Evolutionary conservation across 2,113 vertebrate species (phyloP).

Genomic region (Microcebus murinus): DNA sequence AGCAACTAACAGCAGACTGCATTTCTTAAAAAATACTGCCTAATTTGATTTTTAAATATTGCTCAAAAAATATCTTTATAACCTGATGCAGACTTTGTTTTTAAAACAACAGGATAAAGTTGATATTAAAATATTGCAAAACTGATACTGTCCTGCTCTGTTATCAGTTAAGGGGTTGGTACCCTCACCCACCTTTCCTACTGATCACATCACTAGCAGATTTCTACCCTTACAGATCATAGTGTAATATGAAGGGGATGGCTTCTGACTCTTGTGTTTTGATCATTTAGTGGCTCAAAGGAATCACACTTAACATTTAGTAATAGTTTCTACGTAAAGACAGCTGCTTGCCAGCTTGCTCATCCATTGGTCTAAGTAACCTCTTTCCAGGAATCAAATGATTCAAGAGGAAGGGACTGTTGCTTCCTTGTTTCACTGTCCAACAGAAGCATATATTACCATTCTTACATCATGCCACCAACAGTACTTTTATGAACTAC

Average conservation of each 20-base stretch:
- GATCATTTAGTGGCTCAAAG: neutral
- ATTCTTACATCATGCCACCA: neutral
- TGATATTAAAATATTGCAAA: neutral
- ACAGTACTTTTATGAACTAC: neutral
- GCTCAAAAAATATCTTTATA: neutral
- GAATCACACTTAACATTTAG: neutral
- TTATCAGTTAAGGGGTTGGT: neutral
- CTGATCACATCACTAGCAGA: neutral
- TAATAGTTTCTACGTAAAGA: neutral
- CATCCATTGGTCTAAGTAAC: neutral
- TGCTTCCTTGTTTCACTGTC: neutral
- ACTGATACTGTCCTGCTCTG: neutral
- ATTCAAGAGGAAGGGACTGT: neutral
- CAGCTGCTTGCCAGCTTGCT: neutral
- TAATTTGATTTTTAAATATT: conserved; percentile 29
- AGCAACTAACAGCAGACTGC: neutral
- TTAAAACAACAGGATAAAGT: conserved; percentile 7
- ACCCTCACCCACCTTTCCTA: too few relatives aligned
- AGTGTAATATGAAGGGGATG: neutral
- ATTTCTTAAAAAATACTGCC: neutral
- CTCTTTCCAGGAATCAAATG: neutral
- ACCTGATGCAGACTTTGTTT: neutral
- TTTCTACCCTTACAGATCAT: neutral
- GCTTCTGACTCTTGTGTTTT: neutral
- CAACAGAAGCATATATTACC: neutral